These are phyloP conservation scores for Siderastrea siderea DNA, from an alignment of 92 coral and sea anemone genomes.

Conservation along the genomic window DNA sequence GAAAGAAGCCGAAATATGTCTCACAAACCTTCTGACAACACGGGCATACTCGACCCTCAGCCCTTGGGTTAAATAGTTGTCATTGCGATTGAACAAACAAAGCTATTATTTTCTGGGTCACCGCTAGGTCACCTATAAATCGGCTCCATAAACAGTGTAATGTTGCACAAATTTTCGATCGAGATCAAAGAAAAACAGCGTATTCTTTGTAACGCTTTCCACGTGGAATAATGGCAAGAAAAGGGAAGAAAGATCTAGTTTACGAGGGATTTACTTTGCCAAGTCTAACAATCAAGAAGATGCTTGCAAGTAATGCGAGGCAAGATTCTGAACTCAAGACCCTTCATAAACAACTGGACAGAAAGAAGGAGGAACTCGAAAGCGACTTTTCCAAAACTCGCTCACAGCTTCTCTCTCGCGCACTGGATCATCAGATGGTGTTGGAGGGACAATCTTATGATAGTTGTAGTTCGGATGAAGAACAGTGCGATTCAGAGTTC, in stretches of 20 bases:
- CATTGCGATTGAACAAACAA: conserved; percentile 13
- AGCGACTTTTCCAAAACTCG: conserved; percentile 43
- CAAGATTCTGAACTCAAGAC: conserved; percentile 19
- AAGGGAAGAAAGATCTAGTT: not conserved
- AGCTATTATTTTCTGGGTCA: conserved; percentile 10
- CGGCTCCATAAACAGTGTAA: conserved; percentile 15
- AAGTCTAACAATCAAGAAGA: conserved; percentile 26
- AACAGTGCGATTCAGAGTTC: not conserved
- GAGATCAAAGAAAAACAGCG: conserved; percentile 8
- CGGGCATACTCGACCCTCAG: not conserved
- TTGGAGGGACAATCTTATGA: conserved; percentile 16
- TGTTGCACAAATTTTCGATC: conserved; percentile 10
- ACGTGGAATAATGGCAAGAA: conserved; percentile 14
- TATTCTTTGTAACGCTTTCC: not conserved
- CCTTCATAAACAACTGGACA: conserved; percentile 40
- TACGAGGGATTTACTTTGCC: conserved; percentile 49
- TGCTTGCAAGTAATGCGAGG: conserved; percentile 51
- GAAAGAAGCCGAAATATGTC: conserved; percentile 13
- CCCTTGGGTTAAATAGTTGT: not conserved
- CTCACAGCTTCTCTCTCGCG: conserved; percentile 34
- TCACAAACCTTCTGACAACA: not conserved
- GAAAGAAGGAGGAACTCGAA: conserved; percentile 45
- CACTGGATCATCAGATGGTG: not conserved
- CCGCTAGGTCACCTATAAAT: not conserved
- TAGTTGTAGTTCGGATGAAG: conserved; percentile 10